Conservation (phyloP, 2,888 invertebrate genomes). For the Phania funesta region DNA sequence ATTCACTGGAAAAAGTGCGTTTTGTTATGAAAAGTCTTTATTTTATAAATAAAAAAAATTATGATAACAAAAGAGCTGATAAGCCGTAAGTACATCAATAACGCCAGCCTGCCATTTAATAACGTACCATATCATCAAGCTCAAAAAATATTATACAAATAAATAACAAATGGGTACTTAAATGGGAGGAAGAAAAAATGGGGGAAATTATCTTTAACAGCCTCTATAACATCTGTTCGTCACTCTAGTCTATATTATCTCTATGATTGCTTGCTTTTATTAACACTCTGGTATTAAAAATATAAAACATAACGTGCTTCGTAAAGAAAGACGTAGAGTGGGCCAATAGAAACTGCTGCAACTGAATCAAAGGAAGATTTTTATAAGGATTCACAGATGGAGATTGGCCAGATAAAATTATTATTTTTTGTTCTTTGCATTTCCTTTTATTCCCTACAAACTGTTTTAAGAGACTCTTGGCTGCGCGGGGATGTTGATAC, state of each 20-base stretch:
- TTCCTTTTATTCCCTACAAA: background rate
- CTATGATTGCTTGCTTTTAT: constrained; percentile 65
- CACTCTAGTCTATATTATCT: constrained; percentile 58
- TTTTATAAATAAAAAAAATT: background rate
- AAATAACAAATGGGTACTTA: constrained; percentile 31
- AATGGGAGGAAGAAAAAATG: constrained; percentile 3
- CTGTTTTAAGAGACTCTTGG: background rate
- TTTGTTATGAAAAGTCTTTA: constrained; percentile 14
- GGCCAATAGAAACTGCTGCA: background rate
- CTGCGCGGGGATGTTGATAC: background rate
- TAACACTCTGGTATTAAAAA: constrained; percentile 57
- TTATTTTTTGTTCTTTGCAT: constrained; percentile 19
- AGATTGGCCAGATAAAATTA: background rate
- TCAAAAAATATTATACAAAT: constrained; percentile 5
- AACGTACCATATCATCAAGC: background rate
- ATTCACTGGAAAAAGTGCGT: constrained; percentile 39
- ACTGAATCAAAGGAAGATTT: background rate
- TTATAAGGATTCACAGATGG: background rate
- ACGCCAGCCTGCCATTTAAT: constrained; percentile 34
- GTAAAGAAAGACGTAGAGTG: background rate
- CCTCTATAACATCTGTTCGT: constrained; percentile 59
- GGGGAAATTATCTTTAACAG: constrained; percentile 33
- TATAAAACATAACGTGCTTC: background rate
- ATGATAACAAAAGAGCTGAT: constrained; percentile 35
- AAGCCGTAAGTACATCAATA: constrained; percentile 60